Conservation (phyloP, 2,888 invertebrate genomes). For the Cremastobaeus sp. region DNA sequence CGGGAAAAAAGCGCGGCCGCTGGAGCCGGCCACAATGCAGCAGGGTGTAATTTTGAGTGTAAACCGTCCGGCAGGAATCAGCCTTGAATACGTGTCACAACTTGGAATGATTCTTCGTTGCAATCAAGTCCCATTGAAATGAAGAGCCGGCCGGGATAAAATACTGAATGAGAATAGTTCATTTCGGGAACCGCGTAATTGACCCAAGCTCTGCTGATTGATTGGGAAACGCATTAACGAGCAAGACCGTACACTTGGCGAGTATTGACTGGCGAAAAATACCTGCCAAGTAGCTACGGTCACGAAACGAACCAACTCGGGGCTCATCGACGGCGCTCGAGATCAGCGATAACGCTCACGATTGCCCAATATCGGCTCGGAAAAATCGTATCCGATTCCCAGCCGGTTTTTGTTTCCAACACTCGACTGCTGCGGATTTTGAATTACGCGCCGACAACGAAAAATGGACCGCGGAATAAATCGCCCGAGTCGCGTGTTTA, state of each 20-base stretch:
- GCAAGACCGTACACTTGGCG: slow-evolving; percentile 47
- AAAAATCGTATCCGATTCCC: slow-evolving; percentile 34
- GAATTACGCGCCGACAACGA: too few species aligned
- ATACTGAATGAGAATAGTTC: slow-evolving; percentile 56
- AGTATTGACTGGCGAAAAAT: slow-evolving; percentile 25
- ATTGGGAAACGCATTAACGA: slow-evolving; percentile 57
- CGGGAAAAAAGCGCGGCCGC: slow-evolving; percentile 43
- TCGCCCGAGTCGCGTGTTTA: too few species aligned
- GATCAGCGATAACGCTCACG: slow-evolving; percentile 32
- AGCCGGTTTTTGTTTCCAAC: too few species aligned
- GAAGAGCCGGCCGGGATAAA: slow-evolving; percentile 45
- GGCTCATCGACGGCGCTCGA: slow-evolving; percentile 40
- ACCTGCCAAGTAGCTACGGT: slow-evolving; percentile 21
- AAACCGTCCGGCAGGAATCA: slow-evolving; percentile 47
- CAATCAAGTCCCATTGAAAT: slow-evolving; percentile 56
- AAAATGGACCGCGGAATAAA: too few species aligned
- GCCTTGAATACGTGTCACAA: slow-evolving; percentile 56
- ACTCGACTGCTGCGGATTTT: too few species aligned
- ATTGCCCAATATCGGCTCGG: slow-evolving; percentile 29
- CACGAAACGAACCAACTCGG: slow-evolving; percentile 42
- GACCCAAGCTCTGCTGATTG: slow-evolving; percentile 49
- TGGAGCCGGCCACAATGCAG: slow-evolving; percentile 39
- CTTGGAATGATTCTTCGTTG: slow-evolving; percentile 56
- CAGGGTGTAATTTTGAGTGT: slow-evolving; percentile 52
- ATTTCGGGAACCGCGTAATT: slow-evolving; percentile 48